Evolutionary conservation across 23 tunicate species (phyloP), one percentile per base, ranked within the genome.

Genomic region (Clavelina lepadiformis): DNA sequence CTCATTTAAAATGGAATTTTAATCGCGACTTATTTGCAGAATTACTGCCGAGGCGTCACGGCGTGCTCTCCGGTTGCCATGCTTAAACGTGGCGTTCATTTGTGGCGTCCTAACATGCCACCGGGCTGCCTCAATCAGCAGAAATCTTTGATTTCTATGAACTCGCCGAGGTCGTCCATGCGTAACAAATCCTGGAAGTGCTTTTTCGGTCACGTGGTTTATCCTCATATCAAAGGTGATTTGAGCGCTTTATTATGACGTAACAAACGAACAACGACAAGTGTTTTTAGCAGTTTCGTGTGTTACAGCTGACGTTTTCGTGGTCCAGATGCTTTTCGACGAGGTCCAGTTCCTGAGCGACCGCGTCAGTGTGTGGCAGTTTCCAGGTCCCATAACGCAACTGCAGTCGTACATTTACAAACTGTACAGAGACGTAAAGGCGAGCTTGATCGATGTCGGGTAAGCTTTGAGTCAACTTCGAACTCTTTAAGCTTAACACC

Each of bases 141-240:
- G 3, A 46, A 23, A 66, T 21, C 22, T 3, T 36, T 23, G 25
- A 46, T 13, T 26, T 35, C 63, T 20, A 35, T 50, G 18, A 56
- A 56, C 0, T 70, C 76, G 3, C 26, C 30, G 11, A 31, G 76
- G 28, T 47, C 4, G 13, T 63, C 38, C 23, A 19, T 25, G 5
- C 31, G 50, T 52, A 76, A 79, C 38, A 52, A 60, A 33, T 59
- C 51, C 8, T 79, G 85, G 85, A 79, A 70, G 53, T 79, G 85
- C 62, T 79, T 79, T 37, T 79, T 79, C 34, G 77, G 85, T 0
- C 70, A 60, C 33, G 70, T 69, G 15, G 57, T 77, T 25, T 77
- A 67, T 51, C 83, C 83, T 29, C 35, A 77, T 47, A 56, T 77
- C 46, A 34, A 35, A 77, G 67, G 83, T 77, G n/a, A 72, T 18